Evolutionary conservation across 2,113 vertebrate species (phyloP), one percentile per base, ranked within the genome.

Genomic region (Platichthys flesus): DNA sequence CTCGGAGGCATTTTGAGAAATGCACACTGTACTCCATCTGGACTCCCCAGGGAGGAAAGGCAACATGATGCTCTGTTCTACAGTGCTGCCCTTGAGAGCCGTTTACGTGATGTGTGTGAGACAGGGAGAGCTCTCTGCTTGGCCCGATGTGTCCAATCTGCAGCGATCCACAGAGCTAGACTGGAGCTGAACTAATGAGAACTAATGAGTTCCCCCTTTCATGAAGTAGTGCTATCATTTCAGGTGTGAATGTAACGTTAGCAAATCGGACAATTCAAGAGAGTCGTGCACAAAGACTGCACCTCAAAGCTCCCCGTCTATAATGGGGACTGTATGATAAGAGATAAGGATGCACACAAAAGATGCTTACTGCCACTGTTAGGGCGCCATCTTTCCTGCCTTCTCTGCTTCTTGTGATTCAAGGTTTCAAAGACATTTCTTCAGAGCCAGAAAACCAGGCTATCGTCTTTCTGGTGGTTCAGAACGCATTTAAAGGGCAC

Each of bases 1-100:
- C 72, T 69, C 26, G 1, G 60, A 83, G 78, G 71, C 42, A 28
- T 71, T 81, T 73, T 66, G n/a, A 3, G 63, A 78, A 75, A 79
- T 52, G 49, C 60, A 67, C 55, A 71, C 24, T 68, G 55, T 47
- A 72, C 69, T 83, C 77, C 82, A 85, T 84, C 86, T 84, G 79
- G 60, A 81, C 65, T 81, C 75, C 70, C 67, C 12, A 0, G 57
- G 64, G 72, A 79, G 67, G 66, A 79, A 85, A 65, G 74, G 52
- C 71, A 86, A 70, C 64, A 74, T 62, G 63, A 77, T 70, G 55
- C 59, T 81, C 51, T 40, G 35, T 76, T 61, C 7, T 8, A 55
- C 16, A 63, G 18, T 57, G 56, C 51, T 65, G 69, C 67, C 77
- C 76, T 74, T 75, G 75, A 69, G 45, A 76, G 51, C 35, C 60